phyloP scores from a whole-genome alignment of 2,113 vertebrate species.

The Pedionomus torquatus region DNA sequence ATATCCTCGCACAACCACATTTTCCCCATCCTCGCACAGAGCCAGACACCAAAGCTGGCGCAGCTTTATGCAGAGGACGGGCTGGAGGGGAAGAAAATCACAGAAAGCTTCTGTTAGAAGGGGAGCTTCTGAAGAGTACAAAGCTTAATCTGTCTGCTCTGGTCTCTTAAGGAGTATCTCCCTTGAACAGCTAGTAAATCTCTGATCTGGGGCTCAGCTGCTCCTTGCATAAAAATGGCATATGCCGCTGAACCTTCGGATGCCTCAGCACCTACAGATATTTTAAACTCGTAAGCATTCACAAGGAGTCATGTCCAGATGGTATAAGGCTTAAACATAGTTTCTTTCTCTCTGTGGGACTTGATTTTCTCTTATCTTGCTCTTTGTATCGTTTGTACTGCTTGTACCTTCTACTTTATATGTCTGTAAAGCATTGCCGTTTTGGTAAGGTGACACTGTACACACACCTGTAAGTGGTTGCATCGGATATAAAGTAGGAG shows the following conservation, averaged over 20 bases:
- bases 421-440: not conserved
- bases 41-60: not conserved
- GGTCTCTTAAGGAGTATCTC: not conserved
- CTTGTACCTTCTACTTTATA: slow-evolving; percentile 31
- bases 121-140: not conserved
- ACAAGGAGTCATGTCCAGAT: slow-evolving; percentile 2
- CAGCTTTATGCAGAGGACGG: not conserved
- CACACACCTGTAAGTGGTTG: not conserved
- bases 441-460: not conserved
- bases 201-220: slow-evolving; percentile 34
- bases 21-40: not conserved
- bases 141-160: not conserved
- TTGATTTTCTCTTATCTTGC: slow-evolving; percentile 6
- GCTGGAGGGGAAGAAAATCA: not conserved
- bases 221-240: not conserved
- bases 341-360: not conserved
- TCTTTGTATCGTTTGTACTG: slow-evolving; percentile 29
- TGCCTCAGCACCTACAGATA: slow-evolving; percentile 44
- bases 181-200: not conserved
- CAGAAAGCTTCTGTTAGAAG: not conserved
- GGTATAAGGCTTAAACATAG: not conserved
- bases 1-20: not conserved
- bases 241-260: not conserved
- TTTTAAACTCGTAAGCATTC: slow-evolving; percentile 34
- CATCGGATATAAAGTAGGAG: slow-evolving; percentile 3